These are phyloP conservation scores for Drosophila seguyi DNA, from an alignment of 1,140 invertebrate genomes.

Conservation along the genomic window DNA sequence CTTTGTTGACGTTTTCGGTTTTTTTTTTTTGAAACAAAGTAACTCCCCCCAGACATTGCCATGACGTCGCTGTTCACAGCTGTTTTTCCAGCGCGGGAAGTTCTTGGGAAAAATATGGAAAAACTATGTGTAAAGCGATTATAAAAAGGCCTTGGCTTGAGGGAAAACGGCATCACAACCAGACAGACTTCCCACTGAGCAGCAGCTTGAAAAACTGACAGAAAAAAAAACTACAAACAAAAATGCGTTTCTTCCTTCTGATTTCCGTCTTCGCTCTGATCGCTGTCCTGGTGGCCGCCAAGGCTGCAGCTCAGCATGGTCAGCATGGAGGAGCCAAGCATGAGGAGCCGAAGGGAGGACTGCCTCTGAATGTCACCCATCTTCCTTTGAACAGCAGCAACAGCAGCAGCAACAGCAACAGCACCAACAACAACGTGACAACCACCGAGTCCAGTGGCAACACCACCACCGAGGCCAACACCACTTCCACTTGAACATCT, in stretches of 20 bases:
- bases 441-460: neutral
- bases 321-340: conserved; percentile 1
- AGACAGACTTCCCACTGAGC: conserved; percentile 5
- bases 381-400: conserved; percentile 1
- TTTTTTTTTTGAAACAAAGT: conserved; percentile 1
- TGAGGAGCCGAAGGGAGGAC: neutral
- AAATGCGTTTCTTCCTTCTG: conserved; percentile 36
- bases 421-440: neutral
- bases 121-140: neutral
- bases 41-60: neutral
- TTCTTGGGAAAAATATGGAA: conserved; percentile 9
- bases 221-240: conserved; percentile 1
- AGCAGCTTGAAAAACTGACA: conserved; percentile 1
- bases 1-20: conserved; percentile 1
- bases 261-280: conserved; percentile 38
- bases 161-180: conserved; percentile 18
- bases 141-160: conserved; percentile 15
- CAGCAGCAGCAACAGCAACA: conserved; percentile 4
- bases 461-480: neutral
- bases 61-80: conserved; percentile 12
- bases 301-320: conserved; percentile 3
- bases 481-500: neutral
- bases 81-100: conserved; percentile 16
- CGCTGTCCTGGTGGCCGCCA: conserved; percentile 34
- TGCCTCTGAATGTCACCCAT: conserved; percentile 18